Evolutionary conservation across 2,888 invertebrate genomes (phyloP).

Genomic region (Hartigia nigra): DNA sequence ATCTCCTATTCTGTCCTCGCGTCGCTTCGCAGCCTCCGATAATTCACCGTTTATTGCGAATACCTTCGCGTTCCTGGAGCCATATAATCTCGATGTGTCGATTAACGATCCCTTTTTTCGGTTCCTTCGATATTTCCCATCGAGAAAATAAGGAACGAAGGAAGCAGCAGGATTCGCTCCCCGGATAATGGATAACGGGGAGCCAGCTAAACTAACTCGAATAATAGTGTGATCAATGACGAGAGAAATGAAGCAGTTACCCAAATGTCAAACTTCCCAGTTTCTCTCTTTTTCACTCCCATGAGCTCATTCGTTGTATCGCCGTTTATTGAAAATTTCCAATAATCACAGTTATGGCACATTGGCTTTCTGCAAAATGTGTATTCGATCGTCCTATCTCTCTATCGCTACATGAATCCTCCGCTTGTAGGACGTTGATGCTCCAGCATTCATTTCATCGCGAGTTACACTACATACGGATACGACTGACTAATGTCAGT

Average conservation of each 20-base stretch:
- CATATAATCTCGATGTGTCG: not conserved
- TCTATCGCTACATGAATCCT: too few relatives aligned
- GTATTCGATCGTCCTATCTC: too few relatives aligned
- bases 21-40: constrained; percentile 7
- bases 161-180: not conserved
- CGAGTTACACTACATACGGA: not conserved
- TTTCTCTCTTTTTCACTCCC: not conserved
- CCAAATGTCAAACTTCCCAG: not conserved
- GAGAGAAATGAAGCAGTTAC: not conserved
- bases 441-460: not conserved
- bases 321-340: not conserved
- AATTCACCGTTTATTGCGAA: constrained; percentile 19
- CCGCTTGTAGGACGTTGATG: too few relatives aligned
- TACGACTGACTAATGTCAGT: not conserved
- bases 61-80: not conserved
- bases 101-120: not conserved
- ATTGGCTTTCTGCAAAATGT: not conserved
- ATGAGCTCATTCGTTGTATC: not conserved
- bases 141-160: not conserved
- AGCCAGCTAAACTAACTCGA: not conserved
- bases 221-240: not conserved
- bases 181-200: not conserved
- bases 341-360: not conserved
- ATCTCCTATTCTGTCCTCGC: not conserved
- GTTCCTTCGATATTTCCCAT: not conserved